Evolutionary conservation across 2,888 invertebrate species (phyloP).

Genomic region (Stenotaenia linearis): DNA sequence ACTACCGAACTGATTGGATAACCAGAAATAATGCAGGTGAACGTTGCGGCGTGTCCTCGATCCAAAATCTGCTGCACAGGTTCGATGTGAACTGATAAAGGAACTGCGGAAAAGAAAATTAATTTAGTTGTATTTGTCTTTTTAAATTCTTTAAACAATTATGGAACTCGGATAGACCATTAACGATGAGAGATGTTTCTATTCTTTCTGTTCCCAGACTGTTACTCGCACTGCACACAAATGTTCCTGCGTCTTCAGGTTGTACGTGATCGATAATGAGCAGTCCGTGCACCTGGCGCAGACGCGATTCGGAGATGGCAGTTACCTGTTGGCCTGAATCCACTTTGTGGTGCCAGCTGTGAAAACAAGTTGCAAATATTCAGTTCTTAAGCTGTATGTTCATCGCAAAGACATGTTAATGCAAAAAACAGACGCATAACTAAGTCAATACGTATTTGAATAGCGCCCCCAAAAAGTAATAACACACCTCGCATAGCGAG

Average conservation of each 20-base stretch:
- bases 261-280: constrained; percentile 26
- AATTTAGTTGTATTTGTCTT: background rate
- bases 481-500: too few species aligned
- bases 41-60: constrained; percentile 1
- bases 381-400: background rate
- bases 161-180: background rate
- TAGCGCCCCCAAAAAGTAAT: too few species aligned
- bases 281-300: background rate
- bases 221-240: constrained; percentile 22
- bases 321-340: constrained; percentile 17
- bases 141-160: background rate
- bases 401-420: background rate
- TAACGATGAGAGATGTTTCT: constrained; percentile 28
- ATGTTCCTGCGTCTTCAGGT: constrained; percentile 18
- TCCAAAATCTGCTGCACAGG: constrained; percentile 26
- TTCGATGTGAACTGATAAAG: constrained; percentile 30
- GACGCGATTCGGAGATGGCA: background rate
- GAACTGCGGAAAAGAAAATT: constrained; percentile 21
- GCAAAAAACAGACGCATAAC: background rate
- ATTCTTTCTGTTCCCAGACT: constrained; percentile 27
- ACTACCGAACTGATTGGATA: background rate
- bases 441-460: background rate
- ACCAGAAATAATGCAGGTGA: constrained; percentile 24
- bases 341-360: constrained; percentile 27
- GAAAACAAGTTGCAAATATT: constrained; percentile 17